phyloP scores from a whole-genome alignment of 2,888 invertebrate genomes.

The Iphiclides podalirius region DNA sequence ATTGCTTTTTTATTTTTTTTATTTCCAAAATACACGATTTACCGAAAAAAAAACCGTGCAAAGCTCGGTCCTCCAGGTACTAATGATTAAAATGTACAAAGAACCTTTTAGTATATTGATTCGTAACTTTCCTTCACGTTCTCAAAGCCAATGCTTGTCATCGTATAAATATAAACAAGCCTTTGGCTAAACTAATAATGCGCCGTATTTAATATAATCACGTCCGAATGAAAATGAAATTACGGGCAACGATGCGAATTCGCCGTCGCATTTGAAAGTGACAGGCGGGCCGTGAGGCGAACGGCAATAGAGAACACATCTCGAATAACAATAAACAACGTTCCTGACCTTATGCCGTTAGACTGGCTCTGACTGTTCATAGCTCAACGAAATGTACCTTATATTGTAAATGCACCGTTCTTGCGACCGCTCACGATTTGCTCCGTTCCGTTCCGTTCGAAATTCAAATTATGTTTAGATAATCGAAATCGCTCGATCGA shows the following conservation, averaged over 20 bases:
- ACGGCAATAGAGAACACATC: conserved; percentile 43
- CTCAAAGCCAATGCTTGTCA: conserved; percentile 4
- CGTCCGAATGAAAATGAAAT: conserved; percentile 62
- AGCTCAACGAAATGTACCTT: conserved; percentile 9
- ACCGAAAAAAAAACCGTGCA: too few species aligned
- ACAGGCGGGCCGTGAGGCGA: conserved; percentile 59
- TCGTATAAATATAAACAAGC: conserved; percentile 12
- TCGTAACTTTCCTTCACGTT: neutral
- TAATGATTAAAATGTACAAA: too few species aligned
- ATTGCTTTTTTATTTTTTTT: too few species aligned
- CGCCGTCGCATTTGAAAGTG: conserved; percentile 62
- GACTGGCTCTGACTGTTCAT: conserved; percentile 15
- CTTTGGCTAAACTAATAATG: conserved; percentile 7
- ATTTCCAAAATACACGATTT: too few species aligned
- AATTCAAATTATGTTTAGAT: conserved; percentile 3
- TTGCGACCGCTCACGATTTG: conserved; percentile 7
- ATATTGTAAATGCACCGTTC: neutral
- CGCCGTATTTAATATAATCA: conserved; percentile 35
- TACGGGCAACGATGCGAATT: conserved; percentile 49
- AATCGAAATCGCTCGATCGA: neutral
- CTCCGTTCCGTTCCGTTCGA: conserved; percentile 3
- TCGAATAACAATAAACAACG: conserved; percentile 52
- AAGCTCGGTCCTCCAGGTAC: too few species aligned
- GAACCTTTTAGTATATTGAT: too few species aligned
- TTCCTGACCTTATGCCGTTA: conserved; percentile 45